Conservation (phyloP, 2,888 invertebrate species). For the Rhynchonema sp. region DNA sequence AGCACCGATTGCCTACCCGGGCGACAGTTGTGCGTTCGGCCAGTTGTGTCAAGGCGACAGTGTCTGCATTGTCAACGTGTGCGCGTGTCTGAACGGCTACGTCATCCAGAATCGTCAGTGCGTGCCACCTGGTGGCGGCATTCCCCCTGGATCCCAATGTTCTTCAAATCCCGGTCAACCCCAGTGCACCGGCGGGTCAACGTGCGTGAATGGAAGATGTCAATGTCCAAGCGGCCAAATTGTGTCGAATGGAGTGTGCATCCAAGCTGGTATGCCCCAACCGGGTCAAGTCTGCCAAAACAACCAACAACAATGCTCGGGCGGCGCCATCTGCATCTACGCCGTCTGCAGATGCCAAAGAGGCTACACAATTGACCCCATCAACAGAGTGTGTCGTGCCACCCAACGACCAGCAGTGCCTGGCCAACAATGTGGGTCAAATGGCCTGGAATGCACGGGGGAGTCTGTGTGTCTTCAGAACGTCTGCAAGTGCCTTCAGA, state of each 20-base stretch:
- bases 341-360: background rate
- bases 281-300: background rate
- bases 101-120: background rate
- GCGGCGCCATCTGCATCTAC: conserved; percentile 4
- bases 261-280: background rate
- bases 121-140: background rate
- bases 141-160: background rate
- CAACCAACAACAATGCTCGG: background rate
- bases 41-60: conserved; percentile 6
- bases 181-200: conserved; percentile 15
- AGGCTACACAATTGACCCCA: background rate
- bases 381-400: background rate
- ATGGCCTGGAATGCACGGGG: background rate
- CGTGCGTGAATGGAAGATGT: conserved; percentile 21
- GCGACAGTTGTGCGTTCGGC: conserved; percentile 1
- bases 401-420: background rate
- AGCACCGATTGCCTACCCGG: background rate
- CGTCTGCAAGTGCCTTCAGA: background rate
- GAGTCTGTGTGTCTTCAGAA: background rate
- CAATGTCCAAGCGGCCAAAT: background rate
- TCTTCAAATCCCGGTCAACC: too few species aligned
- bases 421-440: background rate
- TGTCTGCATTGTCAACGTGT: background rate
- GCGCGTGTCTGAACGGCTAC: background rate
- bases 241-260: background rate